Percentiles rank a stretch among this genome's conserved stretches.
Evolutionary conservation across 2,888 invertebrate genomes (phyloP).

Genomic region (Plebejus melissa): DNA sequence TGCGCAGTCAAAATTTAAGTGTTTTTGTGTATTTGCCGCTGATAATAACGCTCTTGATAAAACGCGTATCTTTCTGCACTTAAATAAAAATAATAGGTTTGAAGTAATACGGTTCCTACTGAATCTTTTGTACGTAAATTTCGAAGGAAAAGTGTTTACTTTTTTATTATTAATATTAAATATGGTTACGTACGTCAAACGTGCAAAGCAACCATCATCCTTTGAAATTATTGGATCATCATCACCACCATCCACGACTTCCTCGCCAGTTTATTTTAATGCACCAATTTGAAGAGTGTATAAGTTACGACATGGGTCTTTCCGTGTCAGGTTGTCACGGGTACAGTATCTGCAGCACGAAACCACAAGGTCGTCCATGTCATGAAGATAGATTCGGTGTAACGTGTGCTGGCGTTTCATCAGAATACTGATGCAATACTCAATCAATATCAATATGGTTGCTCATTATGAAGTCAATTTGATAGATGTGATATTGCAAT

Average conservation of each 20-base stretch:
- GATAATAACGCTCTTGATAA: slow-evolving; percentile 6
- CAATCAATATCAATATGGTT: not conserved
- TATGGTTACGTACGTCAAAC: too few species aligned
- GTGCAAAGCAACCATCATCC: too few species aligned
- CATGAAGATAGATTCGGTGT: slow-evolving; percentile 2
- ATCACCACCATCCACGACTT: not conserved
- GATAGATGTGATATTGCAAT: not conserved
- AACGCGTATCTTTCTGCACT: not conserved
- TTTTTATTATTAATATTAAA: too few species aligned
- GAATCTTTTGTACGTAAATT: too few species aligned
- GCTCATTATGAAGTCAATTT: not conserved
- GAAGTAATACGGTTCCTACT: too few species aligned
- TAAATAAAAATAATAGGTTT: too few species aligned
- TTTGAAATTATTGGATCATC: not conserved
- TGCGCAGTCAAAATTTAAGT: not conserved
- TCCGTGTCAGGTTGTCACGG: slow-evolving; percentile 23
- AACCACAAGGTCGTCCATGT: not conserved
- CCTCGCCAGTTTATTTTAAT: not conserved
- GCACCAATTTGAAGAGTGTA: not conserved
- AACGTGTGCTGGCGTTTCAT: not conserved
- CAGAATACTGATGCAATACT: not conserved
- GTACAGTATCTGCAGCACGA: not conserved
- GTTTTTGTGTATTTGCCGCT: slow-evolving; percentile 10
- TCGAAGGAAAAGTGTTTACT: too few species aligned
- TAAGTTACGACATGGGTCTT: not conserved